Conservation (phyloP, 2,113 vertebrate genomes). For the Channa argus region DNA sequence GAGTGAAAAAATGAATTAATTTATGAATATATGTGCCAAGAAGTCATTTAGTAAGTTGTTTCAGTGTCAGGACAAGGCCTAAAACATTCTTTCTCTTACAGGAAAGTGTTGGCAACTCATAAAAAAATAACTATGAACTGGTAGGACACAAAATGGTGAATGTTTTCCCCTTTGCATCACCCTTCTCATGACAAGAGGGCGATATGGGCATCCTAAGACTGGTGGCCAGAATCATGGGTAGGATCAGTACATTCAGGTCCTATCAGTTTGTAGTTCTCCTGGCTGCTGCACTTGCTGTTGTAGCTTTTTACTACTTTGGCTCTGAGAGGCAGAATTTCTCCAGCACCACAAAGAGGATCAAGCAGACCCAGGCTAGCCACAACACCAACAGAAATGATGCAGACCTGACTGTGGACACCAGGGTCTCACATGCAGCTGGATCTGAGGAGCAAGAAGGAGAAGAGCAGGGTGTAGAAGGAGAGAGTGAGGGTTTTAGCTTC, state of each 20-base stretch:
- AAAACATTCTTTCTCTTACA: constrained; percentile 48
- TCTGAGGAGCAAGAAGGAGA: constrained; percentile 46
- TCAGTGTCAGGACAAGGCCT: not conserved
- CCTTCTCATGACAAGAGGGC: constrained; percentile 47
- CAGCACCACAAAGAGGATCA: constrained; percentile 91
- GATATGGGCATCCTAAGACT: constrained; percentile 78
- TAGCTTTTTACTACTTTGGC: constrained; percentile 93
- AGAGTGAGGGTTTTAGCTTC: not conserved
- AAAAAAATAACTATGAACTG: not conserved
- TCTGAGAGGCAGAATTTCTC: constrained; percentile 92
- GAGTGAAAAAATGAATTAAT: no score
- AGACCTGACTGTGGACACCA: constrained; percentile 76
- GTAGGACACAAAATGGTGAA: constrained; percentile 30
- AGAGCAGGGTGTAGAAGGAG: not conserved
- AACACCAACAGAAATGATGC: constrained; percentile 82
- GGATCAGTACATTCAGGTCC: constrained; percentile 81
- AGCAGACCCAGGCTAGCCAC: constrained; percentile 82
- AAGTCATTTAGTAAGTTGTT: no score
- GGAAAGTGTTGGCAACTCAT: constrained; percentile 21
- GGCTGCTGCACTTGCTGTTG: constrained; percentile 88
- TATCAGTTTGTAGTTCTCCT: constrained; percentile 86
- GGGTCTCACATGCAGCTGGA: constrained; percentile 31
- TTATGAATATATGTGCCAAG: no score
- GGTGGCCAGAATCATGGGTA: constrained; percentile 74
- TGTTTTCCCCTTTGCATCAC: not conserved